Evolutionary conservation across 1,140 invertebrate genomes (phyloP).

Genomic region (Homarus americanus): DNA sequence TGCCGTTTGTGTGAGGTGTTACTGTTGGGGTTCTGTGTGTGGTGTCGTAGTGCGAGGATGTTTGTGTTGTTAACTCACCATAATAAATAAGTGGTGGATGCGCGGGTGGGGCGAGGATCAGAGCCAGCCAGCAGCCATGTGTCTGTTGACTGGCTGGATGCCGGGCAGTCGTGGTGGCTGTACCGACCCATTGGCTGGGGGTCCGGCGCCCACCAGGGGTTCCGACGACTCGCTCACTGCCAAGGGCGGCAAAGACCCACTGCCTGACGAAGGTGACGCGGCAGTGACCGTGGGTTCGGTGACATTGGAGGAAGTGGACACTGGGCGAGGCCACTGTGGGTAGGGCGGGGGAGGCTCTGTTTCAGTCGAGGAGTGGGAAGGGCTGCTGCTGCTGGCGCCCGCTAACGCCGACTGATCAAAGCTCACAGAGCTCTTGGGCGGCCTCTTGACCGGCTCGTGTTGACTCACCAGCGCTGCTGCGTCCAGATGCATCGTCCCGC

Average conservation of each 20-base stretch:
- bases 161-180: conserved; percentile 67
- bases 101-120: conserved; percentile 52
- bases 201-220: conserved; percentile 52
- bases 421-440: conserved; percentile 66
- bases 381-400: conserved; percentile 30
- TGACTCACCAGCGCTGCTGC: conserved; percentile 40
- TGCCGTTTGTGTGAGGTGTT: too few relatives aligned
- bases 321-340: conserved; percentile 40
- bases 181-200: conserved; percentile 52
- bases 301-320: conserved; percentile 19
- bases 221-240: conserved; percentile 57
- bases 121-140: conserved; percentile 74
- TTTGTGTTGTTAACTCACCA: too few relatives aligned
- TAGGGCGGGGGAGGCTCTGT: conserved; percentile 55
- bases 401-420: conserved; percentile 40
- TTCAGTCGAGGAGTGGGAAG: conserved; percentile 61
- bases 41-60: too few relatives aligned
- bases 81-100: background rate
- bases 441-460: conserved; percentile 16
- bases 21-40: too few relatives aligned
- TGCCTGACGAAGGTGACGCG: conserved; percentile 57
- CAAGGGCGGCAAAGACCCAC: conserved; percentile 45
- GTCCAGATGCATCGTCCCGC: conserved; percentile 57
- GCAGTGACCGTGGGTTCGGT: background rate
- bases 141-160: conserved; percentile 72